phyloP scores from a whole-genome alignment of 2,888 invertebrate genomes.

The Yponomeuta sedellus region DNA sequence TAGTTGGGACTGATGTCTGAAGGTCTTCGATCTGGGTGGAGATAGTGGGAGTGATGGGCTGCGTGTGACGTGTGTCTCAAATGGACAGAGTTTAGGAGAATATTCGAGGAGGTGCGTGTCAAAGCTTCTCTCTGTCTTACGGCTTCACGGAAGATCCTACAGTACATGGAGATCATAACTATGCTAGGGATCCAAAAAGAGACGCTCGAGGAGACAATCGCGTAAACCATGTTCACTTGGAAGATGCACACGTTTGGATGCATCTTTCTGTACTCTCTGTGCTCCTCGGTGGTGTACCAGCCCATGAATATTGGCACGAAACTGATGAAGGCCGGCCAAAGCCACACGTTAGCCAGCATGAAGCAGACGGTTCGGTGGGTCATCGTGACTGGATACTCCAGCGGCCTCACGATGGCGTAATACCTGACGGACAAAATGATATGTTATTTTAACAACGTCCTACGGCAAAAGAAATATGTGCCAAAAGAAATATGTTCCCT shows the following conservation, averaged over 20 bases:
- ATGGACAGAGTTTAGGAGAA: constrained; percentile 89
- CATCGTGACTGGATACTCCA: constrained; percentile 95
- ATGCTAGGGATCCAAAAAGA: constrained; percentile 96
- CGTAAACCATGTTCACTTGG: constrained; percentile 91
- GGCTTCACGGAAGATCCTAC: constrained; percentile 88
- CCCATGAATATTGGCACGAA: constrained; percentile 96
- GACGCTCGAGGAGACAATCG: constrained; percentile 91
- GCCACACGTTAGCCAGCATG: constrained; percentile 93
- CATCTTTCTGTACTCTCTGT: constrained; percentile 77
- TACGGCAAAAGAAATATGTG: too few species aligned
- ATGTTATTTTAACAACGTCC: too few species aligned
- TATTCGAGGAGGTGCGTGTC: constrained; percentile 90
- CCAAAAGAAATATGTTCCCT: too few species aligned
- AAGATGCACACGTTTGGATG: constrained; percentile 88
- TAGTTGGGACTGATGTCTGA: constrained; percentile 71
- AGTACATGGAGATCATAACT: constrained; percentile 95
- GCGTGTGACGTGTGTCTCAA: constrained; percentile 86
- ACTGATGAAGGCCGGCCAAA: constrained; percentile 93
- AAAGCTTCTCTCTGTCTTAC: constrained; percentile 88
- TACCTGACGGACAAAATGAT: constrained; percentile 67
- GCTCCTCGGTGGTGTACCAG: constrained; percentile 93
- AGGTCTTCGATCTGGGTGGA: constrained; percentile 65
- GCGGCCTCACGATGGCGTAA: constrained; percentile 92
- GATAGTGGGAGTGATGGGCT: constrained; percentile 77
- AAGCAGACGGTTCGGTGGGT: constrained; percentile 87